A percentile compares a stretch with the other conserved stretches of the same genome.
Evolutionary conservation across 2,797 vertebrate genomes (phyloP).

Genomic region (Parauchenoglanis punctatus): DNA sequence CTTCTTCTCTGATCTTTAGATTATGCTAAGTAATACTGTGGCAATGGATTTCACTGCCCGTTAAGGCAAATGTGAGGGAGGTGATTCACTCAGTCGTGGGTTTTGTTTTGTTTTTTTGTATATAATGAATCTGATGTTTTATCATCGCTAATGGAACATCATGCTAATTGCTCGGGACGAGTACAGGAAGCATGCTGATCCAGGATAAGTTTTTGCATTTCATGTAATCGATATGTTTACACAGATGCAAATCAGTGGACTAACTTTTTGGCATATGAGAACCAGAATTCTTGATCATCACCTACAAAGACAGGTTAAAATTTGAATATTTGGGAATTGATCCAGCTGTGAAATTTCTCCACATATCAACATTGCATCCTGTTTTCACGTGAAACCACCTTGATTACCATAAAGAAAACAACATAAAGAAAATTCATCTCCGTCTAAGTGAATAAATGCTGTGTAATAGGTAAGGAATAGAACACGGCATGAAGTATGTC

Average conservation of each 20-base stretch:
- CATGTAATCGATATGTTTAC: constrained; percentile 7
- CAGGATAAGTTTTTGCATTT: not conserved
- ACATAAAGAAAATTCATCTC: not conserved
- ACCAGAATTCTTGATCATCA: not conserved
- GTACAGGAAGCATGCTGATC: not conserved
- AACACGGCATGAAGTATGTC: not conserved
- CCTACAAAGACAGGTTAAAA: not conserved
- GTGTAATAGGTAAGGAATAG: not conserved
- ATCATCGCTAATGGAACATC: constrained; percentile 39
- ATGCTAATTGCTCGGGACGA: constrained; percentile 24
- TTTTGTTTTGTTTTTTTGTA: not conserved
- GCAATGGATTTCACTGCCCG: constrained; percentile 47
- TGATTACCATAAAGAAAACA: too few species aligned
- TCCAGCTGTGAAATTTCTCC: not conserved
- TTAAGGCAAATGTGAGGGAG: constrained; percentile 36
- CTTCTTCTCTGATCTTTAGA: constrained; percentile 53
- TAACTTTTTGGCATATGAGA: not conserved
- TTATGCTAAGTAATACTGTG: constrained; percentile 51
- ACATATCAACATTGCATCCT: not conserved
- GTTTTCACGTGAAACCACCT: not conserved
- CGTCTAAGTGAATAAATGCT: not conserved
- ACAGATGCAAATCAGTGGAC: not conserved
- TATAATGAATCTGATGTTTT: constrained; percentile 21
- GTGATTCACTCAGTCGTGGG: constrained; percentile 22
- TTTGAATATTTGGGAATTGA: not conserved